Conservation (phyloP, 2,888 invertebrate species). For the Harpalus rubripes region DNA sequence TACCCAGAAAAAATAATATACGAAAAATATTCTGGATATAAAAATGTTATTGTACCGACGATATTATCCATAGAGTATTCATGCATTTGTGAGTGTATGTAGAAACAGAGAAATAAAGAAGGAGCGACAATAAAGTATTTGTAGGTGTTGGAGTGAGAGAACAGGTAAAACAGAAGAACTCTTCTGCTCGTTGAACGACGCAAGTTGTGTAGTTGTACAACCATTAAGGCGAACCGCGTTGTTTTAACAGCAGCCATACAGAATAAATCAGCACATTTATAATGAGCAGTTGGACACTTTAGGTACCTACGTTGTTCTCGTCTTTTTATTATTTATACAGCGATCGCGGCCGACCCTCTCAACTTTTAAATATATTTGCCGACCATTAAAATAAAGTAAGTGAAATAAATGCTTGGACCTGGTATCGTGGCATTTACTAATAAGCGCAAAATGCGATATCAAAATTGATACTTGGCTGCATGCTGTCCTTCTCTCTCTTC, state of each 20-base stretch:
- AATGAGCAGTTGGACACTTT: constrained; percentile 66
- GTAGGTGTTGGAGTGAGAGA: constrained; percentile 23
- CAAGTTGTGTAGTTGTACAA: constrained; percentile 61
- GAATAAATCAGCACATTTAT: constrained; percentile 66
- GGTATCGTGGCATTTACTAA: constrained; percentile 71
- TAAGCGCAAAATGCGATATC: constrained; percentile 72
- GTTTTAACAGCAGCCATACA: constrained; percentile 66
- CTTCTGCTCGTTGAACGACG: constrained; percentile 48
- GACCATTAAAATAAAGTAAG: constrained; percentile 72
- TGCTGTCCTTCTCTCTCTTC: constrained; percentile 42
- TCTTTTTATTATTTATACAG: constrained; percentile 66
- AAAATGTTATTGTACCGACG: background rate
- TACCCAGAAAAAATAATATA: background rate
- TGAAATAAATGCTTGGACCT: constrained; percentile 72
- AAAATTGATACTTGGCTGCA: constrained; percentile 71
- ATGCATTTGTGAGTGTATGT: constrained; percentile 13
- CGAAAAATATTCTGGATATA: constrained; percentile 5
- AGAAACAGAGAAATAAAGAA: constrained; percentile 34
- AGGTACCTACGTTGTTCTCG: constrained; percentile 57
- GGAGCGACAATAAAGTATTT: background rate
- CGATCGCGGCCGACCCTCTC: constrained; percentile 50
- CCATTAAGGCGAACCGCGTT: constrained; percentile 63
- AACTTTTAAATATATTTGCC: constrained; percentile 71
- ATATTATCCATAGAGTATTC: background rate
- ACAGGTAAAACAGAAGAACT: constrained; percentile 45